These are phyloP conservation scores for Amiota communis DNA, from an alignment of 2,888 invertebrate genomes.

Conservation along the genomic window DNA sequence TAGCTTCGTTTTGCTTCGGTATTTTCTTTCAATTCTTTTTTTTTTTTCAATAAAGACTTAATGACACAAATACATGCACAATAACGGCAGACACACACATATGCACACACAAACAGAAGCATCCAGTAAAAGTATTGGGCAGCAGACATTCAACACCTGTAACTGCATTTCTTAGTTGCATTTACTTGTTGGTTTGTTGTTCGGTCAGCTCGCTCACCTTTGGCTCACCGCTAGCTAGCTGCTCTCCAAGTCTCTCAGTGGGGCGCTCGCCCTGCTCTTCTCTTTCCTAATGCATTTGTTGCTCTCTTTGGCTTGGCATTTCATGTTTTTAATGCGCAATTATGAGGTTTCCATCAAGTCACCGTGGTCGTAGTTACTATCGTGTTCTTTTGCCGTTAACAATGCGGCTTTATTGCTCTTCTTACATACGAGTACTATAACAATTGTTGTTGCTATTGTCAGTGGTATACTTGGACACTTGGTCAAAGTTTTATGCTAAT, in stretches of 20 bases:
- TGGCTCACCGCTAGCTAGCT: not conserved
- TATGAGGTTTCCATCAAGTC: conserved; percentile 19
- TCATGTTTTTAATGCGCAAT: conserved; percentile 16
- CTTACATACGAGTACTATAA: too few relatives aligned
- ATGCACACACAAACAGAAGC: not conserved
- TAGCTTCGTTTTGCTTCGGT: not conserved
- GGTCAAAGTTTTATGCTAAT: conserved; percentile 14
- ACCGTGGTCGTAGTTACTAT: too few relatives aligned
- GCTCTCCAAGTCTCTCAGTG: not conserved
- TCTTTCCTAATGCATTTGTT: not conserved
- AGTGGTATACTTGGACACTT: conserved; percentile 14
- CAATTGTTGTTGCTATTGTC: not conserved
- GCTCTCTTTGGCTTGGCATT: conserved; percentile 3
- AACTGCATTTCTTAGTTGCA: conserved; percentile 2
- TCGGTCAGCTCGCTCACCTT: conserved; percentile 9
- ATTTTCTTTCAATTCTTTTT: too few relatives aligned
- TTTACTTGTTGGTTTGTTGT: not conserved
- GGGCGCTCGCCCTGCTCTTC: not conserved
- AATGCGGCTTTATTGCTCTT: conserved; percentile 7
- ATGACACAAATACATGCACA: conserved; percentile 18
- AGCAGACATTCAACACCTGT: not conserved
- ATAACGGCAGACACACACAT: not conserved
- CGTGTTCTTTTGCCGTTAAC: conserved; percentile 13
- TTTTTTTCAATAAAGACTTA: not conserved
- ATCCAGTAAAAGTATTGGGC: not conserved